Evolutionary conservation across 2,888 invertebrate species (phyloP).

Genomic region (Xestia sexstrigata): DNA sequence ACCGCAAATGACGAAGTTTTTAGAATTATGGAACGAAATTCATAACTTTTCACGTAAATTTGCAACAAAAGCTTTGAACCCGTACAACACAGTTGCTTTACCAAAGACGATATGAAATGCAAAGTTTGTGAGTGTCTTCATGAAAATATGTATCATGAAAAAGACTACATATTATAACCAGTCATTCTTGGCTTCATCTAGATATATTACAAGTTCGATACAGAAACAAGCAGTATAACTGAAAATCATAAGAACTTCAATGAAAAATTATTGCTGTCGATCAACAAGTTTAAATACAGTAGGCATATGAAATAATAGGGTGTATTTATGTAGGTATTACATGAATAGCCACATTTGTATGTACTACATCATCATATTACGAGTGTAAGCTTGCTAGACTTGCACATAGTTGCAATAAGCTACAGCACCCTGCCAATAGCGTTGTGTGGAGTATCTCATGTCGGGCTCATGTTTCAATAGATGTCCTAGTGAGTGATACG

Average conservation of each 20-base stretch:
- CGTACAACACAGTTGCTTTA: background rate
- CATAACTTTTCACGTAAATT: background rate
- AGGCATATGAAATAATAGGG: background rate
- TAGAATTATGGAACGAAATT: background rate
- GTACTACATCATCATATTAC: slow-evolving; percentile 15
- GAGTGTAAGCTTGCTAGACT: slow-evolving; percentile 16
- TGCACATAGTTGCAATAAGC: slow-evolving; percentile 19
- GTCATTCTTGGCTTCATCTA: background rate
- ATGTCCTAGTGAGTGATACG: slow-evolving; percentile 63
- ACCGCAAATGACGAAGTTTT: background rate
- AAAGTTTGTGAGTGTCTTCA: background rate
- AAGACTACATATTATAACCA: background rate
- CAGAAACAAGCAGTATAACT: background rate
- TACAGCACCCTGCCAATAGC: slow-evolving; percentile 51
- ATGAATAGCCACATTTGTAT: slow-evolving; percentile 3
- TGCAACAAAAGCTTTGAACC: background rate
- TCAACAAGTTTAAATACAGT: slow-evolving; percentile 4
- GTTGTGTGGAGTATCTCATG: slow-evolving; percentile 60
- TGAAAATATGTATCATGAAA: background rate
- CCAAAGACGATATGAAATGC: background rate
- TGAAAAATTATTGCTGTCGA: background rate
- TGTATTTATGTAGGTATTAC: background rate
- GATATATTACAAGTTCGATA: background rate
- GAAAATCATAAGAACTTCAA: background rate
- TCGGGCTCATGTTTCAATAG: slow-evolving; percentile 62